A percentile compares a stretch with the other conserved stretches of the same genome.
Conservation (phyloP, 2,113 vertebrate genomes). For the Perca fluviatilis region DNA sequence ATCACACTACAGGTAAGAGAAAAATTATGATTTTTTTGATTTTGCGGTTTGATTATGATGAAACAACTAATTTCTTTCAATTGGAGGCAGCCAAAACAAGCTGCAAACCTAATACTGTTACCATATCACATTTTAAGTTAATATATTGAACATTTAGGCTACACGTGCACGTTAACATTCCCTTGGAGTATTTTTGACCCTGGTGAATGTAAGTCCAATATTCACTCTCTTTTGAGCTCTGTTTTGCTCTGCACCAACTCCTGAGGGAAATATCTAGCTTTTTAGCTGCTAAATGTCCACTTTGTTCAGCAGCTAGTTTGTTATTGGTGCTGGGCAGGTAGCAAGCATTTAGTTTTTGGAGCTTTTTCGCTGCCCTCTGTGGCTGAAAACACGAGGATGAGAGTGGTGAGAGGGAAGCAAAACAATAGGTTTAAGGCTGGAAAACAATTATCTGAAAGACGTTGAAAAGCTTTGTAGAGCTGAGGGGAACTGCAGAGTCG, state of each 20-base stretch:
- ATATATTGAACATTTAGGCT: background rate
- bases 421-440: background rate
- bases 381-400: background rate
- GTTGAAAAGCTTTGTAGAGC: background rate
- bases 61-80: background rate
- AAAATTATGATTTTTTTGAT: no score
- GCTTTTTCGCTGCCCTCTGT: background rate
- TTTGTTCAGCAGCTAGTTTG: background rate
- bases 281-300: background rate
- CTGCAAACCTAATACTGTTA: background rate
- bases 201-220: slow-evolving; percentile 7
- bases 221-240: background rate
- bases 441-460: background rate
- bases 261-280: slow-evolving; percentile 1
- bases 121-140: background rate
- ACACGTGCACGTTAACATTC: background rate
- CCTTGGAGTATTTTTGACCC: background rate
- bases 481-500: background rate
- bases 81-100: background rate
- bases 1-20: no score
- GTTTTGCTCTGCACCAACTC: background rate
- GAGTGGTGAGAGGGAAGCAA: background rate
- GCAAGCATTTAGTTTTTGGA: no score
- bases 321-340: background rate
- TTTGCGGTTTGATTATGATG: background rate